phyloP scores from a whole-genome alignment of 2,797 vertebrate species.

The Mastacembelus armatus region DNA sequence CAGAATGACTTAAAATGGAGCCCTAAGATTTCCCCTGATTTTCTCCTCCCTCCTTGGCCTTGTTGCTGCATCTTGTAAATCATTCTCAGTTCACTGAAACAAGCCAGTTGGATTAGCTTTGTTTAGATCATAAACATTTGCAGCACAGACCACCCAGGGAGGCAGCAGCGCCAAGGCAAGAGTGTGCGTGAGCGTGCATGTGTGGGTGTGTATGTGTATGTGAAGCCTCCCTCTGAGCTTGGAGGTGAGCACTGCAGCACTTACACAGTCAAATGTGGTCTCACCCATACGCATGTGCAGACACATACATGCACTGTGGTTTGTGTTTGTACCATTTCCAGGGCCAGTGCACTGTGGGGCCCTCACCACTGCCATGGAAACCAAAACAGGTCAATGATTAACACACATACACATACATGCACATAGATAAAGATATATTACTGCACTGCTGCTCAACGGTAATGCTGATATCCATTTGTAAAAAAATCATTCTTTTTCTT shows the following conservation, averaged over 20 bases:
- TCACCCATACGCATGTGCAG: background rate
- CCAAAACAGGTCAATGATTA: slow-evolving; percentile 75
- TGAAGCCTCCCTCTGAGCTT: slow-evolving; percentile 64
- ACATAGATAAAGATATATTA: slow-evolving; percentile 60
- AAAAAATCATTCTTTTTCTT: background rate
- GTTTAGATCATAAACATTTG: slow-evolving; percentile 90
- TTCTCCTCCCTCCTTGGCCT: slow-evolving; percentile 77
- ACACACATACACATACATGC: slow-evolving; percentile 41
- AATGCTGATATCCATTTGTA: slow-evolving; percentile 19
- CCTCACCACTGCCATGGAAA: slow-evolving; percentile 78
- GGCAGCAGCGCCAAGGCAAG: slow-evolving; percentile 61
- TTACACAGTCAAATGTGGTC: slow-evolving; percentile 49
- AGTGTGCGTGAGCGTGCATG: slow-evolving; percentile 22
- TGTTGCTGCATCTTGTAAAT: slow-evolving; percentile 85
- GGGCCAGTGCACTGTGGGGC: slow-evolving; percentile 67
- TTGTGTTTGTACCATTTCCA: slow-evolving; percentile 80
- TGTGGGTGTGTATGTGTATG: slow-evolving; percentile 27
- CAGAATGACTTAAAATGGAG: slow-evolving; percentile 67
- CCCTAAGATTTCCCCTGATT: slow-evolving; percentile 75
- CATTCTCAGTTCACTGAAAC: slow-evolving; percentile 89
- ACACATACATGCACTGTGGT: slow-evolving; percentile 62
- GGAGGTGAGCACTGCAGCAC: slow-evolving; percentile 62
- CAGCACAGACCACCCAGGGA: slow-evolving; percentile 87
- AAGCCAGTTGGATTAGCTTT: slow-evolving; percentile 90
- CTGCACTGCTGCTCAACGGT: slow-evolving; percentile 16